These are phyloP conservation scores for Zosterops japonicus DNA, from an alignment of 2,113 vertebrate species.

Conservation along the genomic window DNA sequence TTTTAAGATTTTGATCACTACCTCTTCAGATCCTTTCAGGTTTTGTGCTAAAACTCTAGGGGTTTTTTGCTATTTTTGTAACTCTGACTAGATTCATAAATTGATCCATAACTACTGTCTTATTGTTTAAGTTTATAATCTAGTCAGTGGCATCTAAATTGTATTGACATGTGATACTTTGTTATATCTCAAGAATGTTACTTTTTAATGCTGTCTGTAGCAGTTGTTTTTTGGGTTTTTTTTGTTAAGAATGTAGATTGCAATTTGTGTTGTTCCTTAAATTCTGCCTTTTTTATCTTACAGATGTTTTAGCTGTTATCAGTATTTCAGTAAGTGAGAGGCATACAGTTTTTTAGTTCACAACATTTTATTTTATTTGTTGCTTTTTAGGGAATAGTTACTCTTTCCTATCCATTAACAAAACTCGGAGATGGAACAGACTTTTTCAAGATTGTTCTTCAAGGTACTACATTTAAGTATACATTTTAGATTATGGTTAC, in stretches of 20 bases:
- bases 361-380: not conserved
- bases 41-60: not conserved
- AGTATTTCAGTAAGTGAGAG: not conserved
- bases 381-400: slow-evolving; percentile 65
- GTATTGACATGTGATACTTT: not conserved
- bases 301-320: not conserved
- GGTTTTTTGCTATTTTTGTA: not conserved
- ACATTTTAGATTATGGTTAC: not conserved
- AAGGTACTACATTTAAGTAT: slow-evolving; percentile 60
- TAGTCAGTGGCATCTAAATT: not conserved
- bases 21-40: not conserved
- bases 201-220: not conserved
- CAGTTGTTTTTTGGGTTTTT: rapidly evolving
- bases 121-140: not conserved
- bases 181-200: not conserved
- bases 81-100: no score
- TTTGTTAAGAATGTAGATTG: not conserved
- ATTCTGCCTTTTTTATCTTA: not conserved
- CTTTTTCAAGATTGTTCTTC: slow-evolving; percentile 68
- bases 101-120: not conserved
- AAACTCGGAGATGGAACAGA: slow-evolving; percentile 54
- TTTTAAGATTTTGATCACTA: not conserved
- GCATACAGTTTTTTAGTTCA: not conserved
- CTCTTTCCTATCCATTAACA: slow-evolving; percentile 54
- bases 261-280: not conserved